Conservation (phyloP, 2,113 vertebrate genomes). For the Corythoichthys intestinalis region DNA sequence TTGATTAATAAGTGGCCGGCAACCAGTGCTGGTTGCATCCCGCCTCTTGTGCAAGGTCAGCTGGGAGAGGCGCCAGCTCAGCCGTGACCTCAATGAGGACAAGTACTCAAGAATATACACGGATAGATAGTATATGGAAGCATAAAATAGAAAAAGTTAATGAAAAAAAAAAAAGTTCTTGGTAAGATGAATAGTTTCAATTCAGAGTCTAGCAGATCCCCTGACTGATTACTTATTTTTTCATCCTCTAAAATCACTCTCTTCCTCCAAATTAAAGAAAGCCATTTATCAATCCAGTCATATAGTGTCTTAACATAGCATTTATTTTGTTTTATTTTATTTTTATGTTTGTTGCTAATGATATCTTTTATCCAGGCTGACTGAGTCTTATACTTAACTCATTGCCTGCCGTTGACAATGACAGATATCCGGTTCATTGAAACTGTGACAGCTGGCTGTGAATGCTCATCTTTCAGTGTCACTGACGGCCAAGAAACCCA, state of each 20-base stretch:
- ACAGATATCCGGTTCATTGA: no score
- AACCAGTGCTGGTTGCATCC: background rate
- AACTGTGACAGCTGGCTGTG: no score
- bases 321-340: background rate
- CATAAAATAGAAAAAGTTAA: no score
- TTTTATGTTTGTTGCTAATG: no score
- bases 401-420: no score
- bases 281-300: background rate
- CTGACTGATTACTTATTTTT: background rate
- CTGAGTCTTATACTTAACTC: no score
- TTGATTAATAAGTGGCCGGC: background rate
- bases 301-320: background rate
- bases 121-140: background rate
- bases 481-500: no score
- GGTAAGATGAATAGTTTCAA: background rate
- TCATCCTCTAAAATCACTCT: background rate
- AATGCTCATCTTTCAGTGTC: no score
- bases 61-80: background rate
- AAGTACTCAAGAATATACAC: background rate
- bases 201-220: background rate
- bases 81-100: background rate
- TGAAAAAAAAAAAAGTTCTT: background rate
- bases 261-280: background rate
- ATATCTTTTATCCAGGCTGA: no score
- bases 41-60: background rate